Conservation (phyloP, 2,797 vertebrate genomes). For the Microctenopoma steveboyesi region DNA sequence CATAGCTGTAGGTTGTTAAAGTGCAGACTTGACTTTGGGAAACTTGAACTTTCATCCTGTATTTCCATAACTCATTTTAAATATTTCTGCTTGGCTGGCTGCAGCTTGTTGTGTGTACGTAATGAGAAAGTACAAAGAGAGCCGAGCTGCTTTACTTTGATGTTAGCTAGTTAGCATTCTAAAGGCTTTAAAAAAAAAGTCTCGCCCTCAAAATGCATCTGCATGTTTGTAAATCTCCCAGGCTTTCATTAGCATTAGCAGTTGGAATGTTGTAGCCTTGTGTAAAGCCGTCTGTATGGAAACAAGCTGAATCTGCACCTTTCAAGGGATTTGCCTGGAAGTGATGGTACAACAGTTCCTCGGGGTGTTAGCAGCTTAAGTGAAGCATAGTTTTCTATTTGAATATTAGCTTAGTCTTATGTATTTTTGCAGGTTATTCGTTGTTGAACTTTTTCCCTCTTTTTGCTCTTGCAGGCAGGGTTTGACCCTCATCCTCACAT, state of each 20-base stretch:
- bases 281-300: constrained; percentile 65
- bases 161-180: constrained; percentile 69
- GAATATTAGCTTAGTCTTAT: constrained; percentile 56
- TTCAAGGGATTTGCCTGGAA: constrained; percentile 65
- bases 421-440: constrained; percentile 39
- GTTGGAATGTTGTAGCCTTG: constrained; percentile 64
- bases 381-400: constrained; percentile 45
- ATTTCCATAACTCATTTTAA: constrained; percentile 58
- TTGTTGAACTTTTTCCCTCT: constrained; percentile 33
- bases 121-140: constrained; percentile 60
- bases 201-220: constrained; percentile 52
- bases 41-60: constrained; percentile 38
- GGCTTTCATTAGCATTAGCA: constrained; percentile 77
- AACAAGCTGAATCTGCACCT: constrained; percentile 43
- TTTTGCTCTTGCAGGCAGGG: constrained; percentile 84
- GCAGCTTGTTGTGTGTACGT: constrained; percentile 60
- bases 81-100: constrained; percentile 65
- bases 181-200: constrained; percentile 53
- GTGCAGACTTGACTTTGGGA: constrained; percentile 51
- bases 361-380: constrained; percentile 44
- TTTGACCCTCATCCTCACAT: constrained; percentile 95
- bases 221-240: constrained; percentile 68
- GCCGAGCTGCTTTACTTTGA: constrained; percentile 67
- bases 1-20: constrained; percentile 12
- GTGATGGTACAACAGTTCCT: constrained; percentile 34